Evolutionary conservation across 2,113 vertebrate species (phyloP).

Genomic region (Hyaena hyaena): DNA sequence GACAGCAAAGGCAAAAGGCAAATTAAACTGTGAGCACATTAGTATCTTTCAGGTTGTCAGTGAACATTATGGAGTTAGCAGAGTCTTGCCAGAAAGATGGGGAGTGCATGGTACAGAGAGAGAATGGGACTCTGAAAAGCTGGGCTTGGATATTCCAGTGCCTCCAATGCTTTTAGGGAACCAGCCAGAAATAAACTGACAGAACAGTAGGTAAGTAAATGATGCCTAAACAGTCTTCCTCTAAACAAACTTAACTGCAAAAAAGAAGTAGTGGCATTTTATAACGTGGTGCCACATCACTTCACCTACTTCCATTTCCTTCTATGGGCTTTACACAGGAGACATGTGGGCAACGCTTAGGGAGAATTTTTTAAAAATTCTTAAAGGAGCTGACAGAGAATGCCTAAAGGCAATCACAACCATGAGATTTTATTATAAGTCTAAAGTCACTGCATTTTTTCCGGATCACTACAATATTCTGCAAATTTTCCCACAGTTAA

Average conservation of each 20-base stretch:
- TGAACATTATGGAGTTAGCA: neutral
- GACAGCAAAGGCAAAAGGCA: neutral
- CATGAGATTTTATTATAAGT: neutral
- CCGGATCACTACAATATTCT: neutral
- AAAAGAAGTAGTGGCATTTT: neutral
- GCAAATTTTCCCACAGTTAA: constrained; percentile 48
- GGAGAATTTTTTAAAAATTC: neutral
- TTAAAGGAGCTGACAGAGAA: neutral
- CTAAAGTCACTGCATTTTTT: neutral
- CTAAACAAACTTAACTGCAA: neutral
- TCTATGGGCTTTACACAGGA: neutral
- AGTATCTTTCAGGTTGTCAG: neutral
- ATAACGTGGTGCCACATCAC: neutral
- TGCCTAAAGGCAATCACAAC: neutral
- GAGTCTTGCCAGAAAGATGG: neutral
- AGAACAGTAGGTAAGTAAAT: neutral
- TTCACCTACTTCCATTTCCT: neutral
- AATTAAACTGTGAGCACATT: neutral
- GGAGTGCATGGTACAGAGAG: neutral
- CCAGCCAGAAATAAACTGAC: neutral
- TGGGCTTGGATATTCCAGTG: neutral
- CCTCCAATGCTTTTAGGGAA: neutral
- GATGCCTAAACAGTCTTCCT: neutral
- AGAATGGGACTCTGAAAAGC: neutral
- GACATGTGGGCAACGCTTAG: neutral